Conservation (phyloP, 2,888 invertebrate species). For the Troglohyphantes excavatus region DNA sequence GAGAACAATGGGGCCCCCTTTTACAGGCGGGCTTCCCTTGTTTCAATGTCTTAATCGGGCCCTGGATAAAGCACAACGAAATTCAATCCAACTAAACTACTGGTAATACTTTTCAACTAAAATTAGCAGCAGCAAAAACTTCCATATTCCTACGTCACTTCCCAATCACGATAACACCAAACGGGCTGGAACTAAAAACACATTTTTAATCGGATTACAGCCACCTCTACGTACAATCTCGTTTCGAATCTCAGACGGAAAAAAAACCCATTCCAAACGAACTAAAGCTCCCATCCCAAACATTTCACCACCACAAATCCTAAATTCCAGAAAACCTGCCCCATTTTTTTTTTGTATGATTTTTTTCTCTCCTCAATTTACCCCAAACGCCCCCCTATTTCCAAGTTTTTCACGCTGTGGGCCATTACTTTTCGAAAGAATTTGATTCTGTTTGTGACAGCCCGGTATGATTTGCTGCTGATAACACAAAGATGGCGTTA, state of each 20-base stretch:
- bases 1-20: too few species aligned
- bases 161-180: conserved; percentile 30
- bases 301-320: neutral
- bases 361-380: conserved; percentile 5
- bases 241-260: neutral
- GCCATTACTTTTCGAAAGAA: conserved; percentile 41
- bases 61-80: too few species aligned
- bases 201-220: conserved; percentile 40
- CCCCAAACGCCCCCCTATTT: too few species aligned
- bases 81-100: too few species aligned
- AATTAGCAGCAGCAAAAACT: too few species aligned
- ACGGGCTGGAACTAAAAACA: conserved; percentile 21
- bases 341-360: neutral
- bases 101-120: too few species aligned
- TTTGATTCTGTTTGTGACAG: conserved; percentile 59
- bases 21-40: too few species aligned
- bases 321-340: neutral
- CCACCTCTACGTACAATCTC: neutral
- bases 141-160: conserved; percentile 40
- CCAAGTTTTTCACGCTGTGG: conserved; percentile 3
- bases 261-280: conserved; percentile 9
- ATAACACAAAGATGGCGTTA: conserved; percentile 34
- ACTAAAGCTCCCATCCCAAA: conserved; percentile 1
- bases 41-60: too few species aligned
- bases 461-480: conserved; percentile 30